phyloP scores from a whole-genome alignment of 2,888 invertebrate genomes.

The Pyrochroa serraticornis region DNA sequence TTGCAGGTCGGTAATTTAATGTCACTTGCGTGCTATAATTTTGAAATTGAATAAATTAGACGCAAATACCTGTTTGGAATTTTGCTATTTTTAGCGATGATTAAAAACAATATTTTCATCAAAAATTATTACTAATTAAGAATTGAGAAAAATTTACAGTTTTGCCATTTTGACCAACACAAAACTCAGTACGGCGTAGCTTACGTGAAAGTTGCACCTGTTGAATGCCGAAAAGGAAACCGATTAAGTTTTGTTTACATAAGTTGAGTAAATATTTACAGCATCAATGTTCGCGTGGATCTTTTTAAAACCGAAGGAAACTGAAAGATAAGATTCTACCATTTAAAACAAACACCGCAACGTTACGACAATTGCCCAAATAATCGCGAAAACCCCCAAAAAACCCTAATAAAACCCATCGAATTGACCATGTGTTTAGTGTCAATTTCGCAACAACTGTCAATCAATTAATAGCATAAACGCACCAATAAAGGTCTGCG shows the following conservation, averaged over 20 bases:
- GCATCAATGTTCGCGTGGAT: background rate
- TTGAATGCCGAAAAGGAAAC: slow-evolving; percentile 9
- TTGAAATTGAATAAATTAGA: slow-evolving; percentile 18
- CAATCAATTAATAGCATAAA: too few relatives aligned
- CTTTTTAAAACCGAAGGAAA: background rate
- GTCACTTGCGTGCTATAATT: slow-evolving; percentile 2
- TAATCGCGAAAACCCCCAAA: background rate
- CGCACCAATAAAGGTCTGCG: too few relatives aligned
- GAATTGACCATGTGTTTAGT: too few relatives aligned
- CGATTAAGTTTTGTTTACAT: slow-evolving; percentile 1
- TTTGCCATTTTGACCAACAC: background rate
- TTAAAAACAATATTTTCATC: slow-evolving; percentile 12
- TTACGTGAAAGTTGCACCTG: slow-evolving; percentile 12
- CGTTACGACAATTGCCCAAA: background rate
- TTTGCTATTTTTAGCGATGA: slow-evolving; percentile 48
- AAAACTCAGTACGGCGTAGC: background rate
- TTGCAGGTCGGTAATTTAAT: slow-evolving; percentile 16
- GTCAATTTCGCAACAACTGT: too few relatives aligned
- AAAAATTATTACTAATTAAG: background rate
- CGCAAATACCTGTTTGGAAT: slow-evolving; percentile 27
- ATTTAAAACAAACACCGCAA: background rate
- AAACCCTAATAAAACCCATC: background rate
- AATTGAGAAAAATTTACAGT: background rate
- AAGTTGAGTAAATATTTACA: slow-evolving; percentile 5
- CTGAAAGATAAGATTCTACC: slow-evolving; percentile 1